Base-by-base conservation (phyloP, 2,888 invertebrate genomes). In the Dasysyrphus tricinctus region DNA sequence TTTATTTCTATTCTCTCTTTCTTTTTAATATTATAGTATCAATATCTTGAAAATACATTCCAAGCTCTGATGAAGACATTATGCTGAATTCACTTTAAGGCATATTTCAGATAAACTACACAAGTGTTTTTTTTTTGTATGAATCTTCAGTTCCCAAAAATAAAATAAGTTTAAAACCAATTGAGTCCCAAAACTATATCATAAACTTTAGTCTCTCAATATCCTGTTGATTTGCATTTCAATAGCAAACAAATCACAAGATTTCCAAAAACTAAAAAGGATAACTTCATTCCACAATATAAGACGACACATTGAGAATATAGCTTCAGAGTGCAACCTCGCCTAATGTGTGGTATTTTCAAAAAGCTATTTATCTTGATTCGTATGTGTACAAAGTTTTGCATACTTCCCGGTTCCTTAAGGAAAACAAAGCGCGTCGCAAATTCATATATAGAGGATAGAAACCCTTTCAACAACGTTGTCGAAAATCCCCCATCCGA, bases 161-260 rank as follows among this genome's bases (percentile, higher is more conserved):
- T 14, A 39, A 51, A 44, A 56, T 14, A 57, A 42, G 14, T 47
- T 63, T 19, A 37, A 65, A 81, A 84, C 49, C 80, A 59, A 75
- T 72, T 75, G 74, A 79, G 56, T 70, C 49, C 12, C 72, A 39
- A 51, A 84, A 72, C 70, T 76, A 63, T 72, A 69, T 34, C 47
- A 44, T 74, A 42, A 70, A 73, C 80, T 80, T 67, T 73, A 73
- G 54, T 54, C 80, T 85, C 59, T 51, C 77, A 74, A 85, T 74
- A 85, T 85, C 85, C 85, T 85, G 81, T 85, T 81, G 81, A 85
- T 80, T 85, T 85, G 85, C 85, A 85, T 85, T 78, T 85, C 77
- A 85, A 85, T 85, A 32, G 81, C 81, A 85, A 78, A 80, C 85
- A 85, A 85, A 85, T 85, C 85, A 81, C 74, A 74, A 59, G 70